phyloP scores from a whole-genome alignment of 2,797 vertebrate genomes.

The Neomorphus geoffroyi region DNA sequence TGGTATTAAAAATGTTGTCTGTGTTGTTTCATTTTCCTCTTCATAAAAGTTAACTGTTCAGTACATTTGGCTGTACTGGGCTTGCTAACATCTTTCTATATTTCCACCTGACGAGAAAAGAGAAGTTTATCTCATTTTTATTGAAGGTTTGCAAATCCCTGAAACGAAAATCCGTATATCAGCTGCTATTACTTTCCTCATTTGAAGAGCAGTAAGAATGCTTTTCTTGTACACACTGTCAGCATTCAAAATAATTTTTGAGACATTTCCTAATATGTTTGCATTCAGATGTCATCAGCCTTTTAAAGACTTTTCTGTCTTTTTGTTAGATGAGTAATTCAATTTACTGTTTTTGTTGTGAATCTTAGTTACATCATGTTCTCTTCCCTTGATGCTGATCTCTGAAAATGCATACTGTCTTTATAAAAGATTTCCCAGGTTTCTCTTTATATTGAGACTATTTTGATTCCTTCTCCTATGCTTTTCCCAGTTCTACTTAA shows the following conservation, averaged over 20 bases:
- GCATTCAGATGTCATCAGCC: background rate
- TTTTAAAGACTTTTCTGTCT: background rate
- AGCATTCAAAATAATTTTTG: background rate
- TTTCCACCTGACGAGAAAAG: background rate
- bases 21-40: background rate
- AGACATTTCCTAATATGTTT: background rate
- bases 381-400: background rate
- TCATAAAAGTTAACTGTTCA: background rate
- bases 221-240: background rate
- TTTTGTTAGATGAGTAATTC: background rate
- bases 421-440: background rate
- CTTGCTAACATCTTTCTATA: background rate
- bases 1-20: background rate
- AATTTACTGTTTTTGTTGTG: background rate
- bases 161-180: background rate
- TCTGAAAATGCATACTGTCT: background rate
- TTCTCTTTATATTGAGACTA: background rate
- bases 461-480: background rate
- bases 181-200: background rate
- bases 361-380: background rate
- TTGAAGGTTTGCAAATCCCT: background rate
- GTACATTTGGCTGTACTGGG: background rate
- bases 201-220: background rate
- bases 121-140: background rate
- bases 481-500: background rate